phyloP scores from a whole-genome alignment of 1,140 invertebrate species.

The Leptinotarsa texana region DNA sequence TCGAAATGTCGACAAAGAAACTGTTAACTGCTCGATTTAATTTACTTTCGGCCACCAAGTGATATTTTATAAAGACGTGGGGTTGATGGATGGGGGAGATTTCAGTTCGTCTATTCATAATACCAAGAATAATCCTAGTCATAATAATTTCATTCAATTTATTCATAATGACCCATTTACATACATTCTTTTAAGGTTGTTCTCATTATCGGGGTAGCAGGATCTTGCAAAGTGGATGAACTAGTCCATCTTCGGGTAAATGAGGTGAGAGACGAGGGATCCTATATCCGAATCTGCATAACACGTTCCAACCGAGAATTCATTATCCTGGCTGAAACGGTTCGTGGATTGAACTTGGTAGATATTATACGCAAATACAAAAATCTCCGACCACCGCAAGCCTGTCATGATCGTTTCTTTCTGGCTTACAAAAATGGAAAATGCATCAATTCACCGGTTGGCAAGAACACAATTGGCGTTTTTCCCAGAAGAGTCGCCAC shows the following conservation, averaged over 20 bases:
- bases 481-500: slow-evolving; percentile 12
- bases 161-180: too few relatives aligned
- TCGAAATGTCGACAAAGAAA: too few relatives aligned
- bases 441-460: slow-evolving; percentile 12
- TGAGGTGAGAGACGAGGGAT: background rate
- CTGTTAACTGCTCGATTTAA: too few relatives aligned
- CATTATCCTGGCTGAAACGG: background rate
- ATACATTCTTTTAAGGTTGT: background rate
- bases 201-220: background rate
- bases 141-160: too few relatives aligned
- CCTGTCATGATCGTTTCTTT: slow-evolving; percentile 17
- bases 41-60: too few relatives aligned
- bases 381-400: slow-evolving; percentile 12
- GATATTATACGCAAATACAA: slow-evolving; percentile 18
- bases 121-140: too few relatives aligned
- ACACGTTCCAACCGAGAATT: background rate
- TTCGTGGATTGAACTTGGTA: slow-evolving; percentile 2
- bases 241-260: background rate
- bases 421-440: slow-evolving; percentile 21
- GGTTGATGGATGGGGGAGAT: too few relatives aligned
- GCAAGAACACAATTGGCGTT: slow-evolving; percentile 17
- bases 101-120: too few relatives aligned
- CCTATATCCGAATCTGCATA: background rate
- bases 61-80: too few relatives aligned
- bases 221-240: background rate